phyloP scores from a whole-genome alignment of 2,888 invertebrate species.

The Cantharis nigra region DNA sequence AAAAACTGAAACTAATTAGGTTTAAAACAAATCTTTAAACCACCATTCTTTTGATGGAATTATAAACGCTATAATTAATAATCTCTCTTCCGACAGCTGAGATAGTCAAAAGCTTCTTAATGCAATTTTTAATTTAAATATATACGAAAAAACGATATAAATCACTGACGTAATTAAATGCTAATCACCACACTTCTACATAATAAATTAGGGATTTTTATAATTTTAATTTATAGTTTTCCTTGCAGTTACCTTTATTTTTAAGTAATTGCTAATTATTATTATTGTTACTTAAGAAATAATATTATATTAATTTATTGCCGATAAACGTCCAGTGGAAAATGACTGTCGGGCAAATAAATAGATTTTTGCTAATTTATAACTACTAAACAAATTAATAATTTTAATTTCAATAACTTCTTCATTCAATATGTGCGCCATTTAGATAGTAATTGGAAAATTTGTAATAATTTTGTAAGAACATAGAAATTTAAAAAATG shows the following conservation, averaged over 20 bases:
- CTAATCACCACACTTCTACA: conserved; percentile 41
- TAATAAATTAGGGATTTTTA: conserved; percentile 33
- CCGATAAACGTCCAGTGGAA: background rate
- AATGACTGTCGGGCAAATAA: background rate
- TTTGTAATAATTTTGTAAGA: background rate
- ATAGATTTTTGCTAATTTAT: background rate
- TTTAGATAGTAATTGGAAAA: background rate
- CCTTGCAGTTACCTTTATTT: background rate
- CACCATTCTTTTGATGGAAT: conserved; percentile 25
- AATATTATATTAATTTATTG: background rate
- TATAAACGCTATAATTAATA: conserved; percentile 35
- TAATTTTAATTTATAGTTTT: conserved; percentile 3
- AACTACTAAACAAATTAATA: background rate
- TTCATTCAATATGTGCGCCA: too few relatives aligned
- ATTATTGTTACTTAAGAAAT: background rate
- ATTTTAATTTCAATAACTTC: background rate
- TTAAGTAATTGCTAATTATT: background rate
- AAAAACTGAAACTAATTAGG: conserved; percentile 21
- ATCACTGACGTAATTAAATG: conserved; percentile 41
- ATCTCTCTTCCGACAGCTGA: conserved; percentile 28
- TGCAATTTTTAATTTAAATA: conserved; percentile 32
- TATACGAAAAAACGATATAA: conserved; percentile 34
- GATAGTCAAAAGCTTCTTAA: conserved; percentile 32
- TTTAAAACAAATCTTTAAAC: conserved; percentile 25
- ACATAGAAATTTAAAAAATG: background rate